These are phyloP conservation scores for Proisotoma minuta DNA, from an alignment of 2,888 invertebrate genomes.

Conservation along the genomic window DNA sequence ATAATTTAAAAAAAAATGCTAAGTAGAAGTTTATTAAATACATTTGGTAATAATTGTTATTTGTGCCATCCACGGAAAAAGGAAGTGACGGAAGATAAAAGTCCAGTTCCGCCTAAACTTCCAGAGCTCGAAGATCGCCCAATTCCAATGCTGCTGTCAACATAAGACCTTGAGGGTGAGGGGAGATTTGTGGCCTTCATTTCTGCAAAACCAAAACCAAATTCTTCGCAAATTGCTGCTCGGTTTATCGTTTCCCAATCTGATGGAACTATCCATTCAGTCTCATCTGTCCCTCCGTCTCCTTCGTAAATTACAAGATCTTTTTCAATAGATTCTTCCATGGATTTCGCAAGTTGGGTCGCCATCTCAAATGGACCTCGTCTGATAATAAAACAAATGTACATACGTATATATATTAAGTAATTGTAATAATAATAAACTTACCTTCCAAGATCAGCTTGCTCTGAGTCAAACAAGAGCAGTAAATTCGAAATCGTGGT, in stretches of 20 bases:
- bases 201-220: constrained; percentile 34
- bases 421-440: constrained; percentile 40
- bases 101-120: constrained; percentile 27
- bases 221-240: constrained; percentile 38
- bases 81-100: constrained; percentile 38
- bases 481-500: constrained; percentile 69
- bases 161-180: constrained; percentile 16
- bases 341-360: constrained; percentile 56
- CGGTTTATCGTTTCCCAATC: constrained; percentile 71
- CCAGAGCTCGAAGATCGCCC: constrained; percentile 30
- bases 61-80: constrained; percentile 42
- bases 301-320: constrained; percentile 59
- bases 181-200: constrained; percentile 37
- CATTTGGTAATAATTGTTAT: no score
- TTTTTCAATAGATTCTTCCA: constrained; percentile 62
- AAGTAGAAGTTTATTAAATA: no score
- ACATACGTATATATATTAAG: background rate
- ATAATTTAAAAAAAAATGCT: no score
- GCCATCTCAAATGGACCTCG: constrained; percentile 62
- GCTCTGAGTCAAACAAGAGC: constrained; percentile 62
- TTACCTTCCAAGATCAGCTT: constrained; percentile 69
- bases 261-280: constrained; percentile 61
- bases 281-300: constrained; percentile 61
- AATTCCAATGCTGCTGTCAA: constrained; percentile 35
- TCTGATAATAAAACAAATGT: constrained; percentile 50